phyloP scores from a whole-genome alignment of 92 coral and sea anemone genomes.

The Muricea muricata region DNA sequence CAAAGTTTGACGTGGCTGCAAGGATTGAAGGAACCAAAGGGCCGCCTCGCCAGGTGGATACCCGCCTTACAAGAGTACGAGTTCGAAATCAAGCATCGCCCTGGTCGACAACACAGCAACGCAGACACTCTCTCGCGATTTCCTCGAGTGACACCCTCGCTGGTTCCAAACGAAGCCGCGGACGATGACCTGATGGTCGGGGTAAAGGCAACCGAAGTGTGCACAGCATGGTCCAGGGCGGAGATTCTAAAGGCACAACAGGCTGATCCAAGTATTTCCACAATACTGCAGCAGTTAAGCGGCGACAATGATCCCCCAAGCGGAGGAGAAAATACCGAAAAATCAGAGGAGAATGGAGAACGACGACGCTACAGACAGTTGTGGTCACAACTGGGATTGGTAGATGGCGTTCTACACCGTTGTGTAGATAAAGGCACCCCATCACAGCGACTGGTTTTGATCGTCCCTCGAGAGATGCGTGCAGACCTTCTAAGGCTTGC shows the following conservation, averaged over 20 bases:
- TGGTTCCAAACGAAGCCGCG: background rate
- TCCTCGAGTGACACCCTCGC: background rate
- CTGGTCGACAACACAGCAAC: background rate
- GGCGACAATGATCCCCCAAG: background rate
- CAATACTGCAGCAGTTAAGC: background rate
- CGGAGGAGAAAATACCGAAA: background rate
- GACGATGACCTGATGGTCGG: background rate
- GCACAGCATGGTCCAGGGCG: background rate
- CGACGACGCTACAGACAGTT: background rate
- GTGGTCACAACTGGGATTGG: conserved; percentile 2
- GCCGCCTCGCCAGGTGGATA: background rate
- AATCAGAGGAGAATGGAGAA: background rate
- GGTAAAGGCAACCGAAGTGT: background rate
- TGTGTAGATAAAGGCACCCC: conserved; percentile 8
- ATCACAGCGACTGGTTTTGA: background rate
- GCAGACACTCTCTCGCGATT: background rate
- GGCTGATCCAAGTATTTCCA: background rate
- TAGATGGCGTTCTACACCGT: background rate
- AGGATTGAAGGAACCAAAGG: too few relatives aligned
- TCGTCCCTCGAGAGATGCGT: background rate
- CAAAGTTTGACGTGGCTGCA: background rate
- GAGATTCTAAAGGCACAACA: background rate
- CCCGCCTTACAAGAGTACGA: background rate
- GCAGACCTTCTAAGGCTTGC: background rate
- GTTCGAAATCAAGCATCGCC: background rate